These are phyloP conservation scores for Rhynchotus rufescens DNA, from an alignment of 2,797 vertebrate species.

Conservation along the genomic window DNA sequence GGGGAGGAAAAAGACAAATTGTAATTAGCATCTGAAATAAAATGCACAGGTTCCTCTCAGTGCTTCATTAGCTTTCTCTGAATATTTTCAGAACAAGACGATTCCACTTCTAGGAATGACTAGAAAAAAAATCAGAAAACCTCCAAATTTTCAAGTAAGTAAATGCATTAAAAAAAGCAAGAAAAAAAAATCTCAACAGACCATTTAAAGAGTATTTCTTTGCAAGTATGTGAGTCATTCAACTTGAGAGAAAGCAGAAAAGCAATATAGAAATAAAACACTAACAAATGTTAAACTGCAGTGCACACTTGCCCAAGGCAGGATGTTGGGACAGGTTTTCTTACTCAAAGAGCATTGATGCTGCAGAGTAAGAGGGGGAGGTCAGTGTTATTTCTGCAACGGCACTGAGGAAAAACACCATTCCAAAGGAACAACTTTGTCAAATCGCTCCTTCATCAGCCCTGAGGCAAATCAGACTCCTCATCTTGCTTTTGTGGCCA, in stretches of 20 bases:
- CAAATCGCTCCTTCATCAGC: background rate
- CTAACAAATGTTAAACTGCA: background rate
- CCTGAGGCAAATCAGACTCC: background rate
- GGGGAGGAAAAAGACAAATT: constrained; percentile 2
- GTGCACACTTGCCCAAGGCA: background rate
- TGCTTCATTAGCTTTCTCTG: background rate
- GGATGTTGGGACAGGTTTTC: background rate
- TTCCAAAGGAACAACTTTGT: background rate
- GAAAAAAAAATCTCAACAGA: background rate
- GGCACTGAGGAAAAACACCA: background rate
- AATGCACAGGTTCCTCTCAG: background rate
- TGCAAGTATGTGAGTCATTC: background rate
- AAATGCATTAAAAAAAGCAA: background rate
- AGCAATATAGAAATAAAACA: background rate
- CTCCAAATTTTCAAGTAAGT: background rate
- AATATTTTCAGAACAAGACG: background rate
- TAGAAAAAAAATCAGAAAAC: background rate
- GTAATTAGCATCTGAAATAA: background rate
- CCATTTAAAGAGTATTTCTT: background rate
- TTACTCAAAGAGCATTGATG: background rate
- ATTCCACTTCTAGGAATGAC: background rate
- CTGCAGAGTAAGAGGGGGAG: background rate
- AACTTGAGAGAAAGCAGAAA: background rate
- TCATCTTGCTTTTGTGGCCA: background rate
- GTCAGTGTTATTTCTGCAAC: background rate